A percentile compares a stretch with the other conserved stretches of the same genome.
Conservation (phyloP, 2,888 invertebrate species). For the Athripsodes cinereus region DNA sequence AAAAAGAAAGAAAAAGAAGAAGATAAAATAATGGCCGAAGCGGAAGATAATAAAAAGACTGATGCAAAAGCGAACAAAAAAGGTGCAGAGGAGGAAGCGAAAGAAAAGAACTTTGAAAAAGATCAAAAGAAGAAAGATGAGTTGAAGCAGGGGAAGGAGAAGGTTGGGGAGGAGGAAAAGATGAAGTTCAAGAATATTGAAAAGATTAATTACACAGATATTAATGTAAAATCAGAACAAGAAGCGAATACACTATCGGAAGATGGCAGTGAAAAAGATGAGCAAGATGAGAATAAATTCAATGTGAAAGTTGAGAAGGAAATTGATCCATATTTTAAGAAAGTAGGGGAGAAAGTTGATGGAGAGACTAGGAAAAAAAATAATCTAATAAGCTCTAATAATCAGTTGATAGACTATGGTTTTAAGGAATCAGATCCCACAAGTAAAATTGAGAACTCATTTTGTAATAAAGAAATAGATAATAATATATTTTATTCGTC, state of each 20-base stretch:
- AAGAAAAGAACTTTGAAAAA: conserved; percentile 15
- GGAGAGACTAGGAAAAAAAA: conserved; percentile 20
- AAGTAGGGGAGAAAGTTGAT: conserved; percentile 19
- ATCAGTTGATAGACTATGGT: no score
- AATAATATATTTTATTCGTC: conserved; percentile 15
- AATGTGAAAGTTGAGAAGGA: not conserved
- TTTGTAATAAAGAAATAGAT: conserved; percentile 29
- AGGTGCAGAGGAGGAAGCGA: conserved; percentile 30
- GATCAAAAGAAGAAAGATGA: not conserved
- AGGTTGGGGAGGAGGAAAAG: conserved; percentile 7
- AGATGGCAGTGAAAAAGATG: conserved; percentile 6
- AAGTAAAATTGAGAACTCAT: no score
- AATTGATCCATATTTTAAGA: not conserved
- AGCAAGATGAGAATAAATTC: not conserved
- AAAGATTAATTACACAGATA: conserved; percentile 8
- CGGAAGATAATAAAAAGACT: conserved; percentile 21
- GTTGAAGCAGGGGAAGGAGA: not conserved
- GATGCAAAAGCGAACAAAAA: conserved; percentile 19
- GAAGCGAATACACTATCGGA: conserved; percentile 13
- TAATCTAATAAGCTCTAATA: conserved; percentile 27
- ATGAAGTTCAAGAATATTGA: conserved; percentile 15
- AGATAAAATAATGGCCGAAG: conserved; percentile 9
- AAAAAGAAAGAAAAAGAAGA: not conserved
- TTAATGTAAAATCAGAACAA: conserved; percentile 15
- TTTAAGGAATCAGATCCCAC: no score